Percentiles rank a stretch among this genome's conserved stretches.
Conservation (phyloP, 2,797 vertebrate species). For the Lerista edwardsae region DNA sequence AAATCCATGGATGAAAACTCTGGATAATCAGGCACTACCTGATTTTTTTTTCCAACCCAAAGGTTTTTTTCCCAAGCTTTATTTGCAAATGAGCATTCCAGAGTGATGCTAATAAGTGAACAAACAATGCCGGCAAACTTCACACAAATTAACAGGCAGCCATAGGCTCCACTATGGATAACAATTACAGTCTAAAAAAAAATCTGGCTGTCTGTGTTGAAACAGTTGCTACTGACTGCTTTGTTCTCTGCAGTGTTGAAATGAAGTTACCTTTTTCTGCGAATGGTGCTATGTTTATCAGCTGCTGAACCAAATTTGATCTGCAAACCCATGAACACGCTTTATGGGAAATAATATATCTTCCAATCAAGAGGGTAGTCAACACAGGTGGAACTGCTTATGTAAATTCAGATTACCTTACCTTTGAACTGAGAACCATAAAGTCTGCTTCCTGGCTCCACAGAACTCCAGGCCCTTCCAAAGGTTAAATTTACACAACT, state of each 20-base stretch:
- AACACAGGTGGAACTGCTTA: slow-evolving; percentile 43
- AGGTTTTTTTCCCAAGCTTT: not conserved
- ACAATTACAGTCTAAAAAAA: not conserved
- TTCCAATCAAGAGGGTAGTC: slow-evolving; percentile 26
- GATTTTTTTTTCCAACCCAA: not conserved
- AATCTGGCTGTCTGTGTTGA: not conserved
- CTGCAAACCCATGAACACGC: slow-evolving; percentile 17
- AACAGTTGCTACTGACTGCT: slow-evolving; percentile 3
- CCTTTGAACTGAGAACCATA: slow-evolving; percentile 32
- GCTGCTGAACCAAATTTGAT: slow-evolving; percentile 36
- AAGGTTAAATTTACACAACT: slow-evolving; percentile 42
- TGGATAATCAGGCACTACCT: no score
- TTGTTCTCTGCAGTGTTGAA: slow-evolving; percentile 25
- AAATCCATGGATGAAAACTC: no score
- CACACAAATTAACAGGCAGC: not conserved
- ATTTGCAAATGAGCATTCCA: not conserved
- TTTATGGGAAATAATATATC: slow-evolving; percentile 38
- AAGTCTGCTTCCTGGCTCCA: slow-evolving; percentile 35
- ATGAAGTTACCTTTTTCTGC: slow-evolving; percentile 6
- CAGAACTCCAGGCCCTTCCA: slow-evolving; percentile 36
- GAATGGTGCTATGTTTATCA: slow-evolving; percentile 39
- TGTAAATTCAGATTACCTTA: slow-evolving; percentile 59
- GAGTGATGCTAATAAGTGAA: slow-evolving; percentile 2
- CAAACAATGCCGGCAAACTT: slow-evolving; percentile 8
- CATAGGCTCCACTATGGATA: slow-evolving; percentile 7